Percentiles rank a stretch among this genome's conserved stretches.
Conservation (phyloP, 1,140 invertebrate genomes). For the Drosophila leontia region DNA sequence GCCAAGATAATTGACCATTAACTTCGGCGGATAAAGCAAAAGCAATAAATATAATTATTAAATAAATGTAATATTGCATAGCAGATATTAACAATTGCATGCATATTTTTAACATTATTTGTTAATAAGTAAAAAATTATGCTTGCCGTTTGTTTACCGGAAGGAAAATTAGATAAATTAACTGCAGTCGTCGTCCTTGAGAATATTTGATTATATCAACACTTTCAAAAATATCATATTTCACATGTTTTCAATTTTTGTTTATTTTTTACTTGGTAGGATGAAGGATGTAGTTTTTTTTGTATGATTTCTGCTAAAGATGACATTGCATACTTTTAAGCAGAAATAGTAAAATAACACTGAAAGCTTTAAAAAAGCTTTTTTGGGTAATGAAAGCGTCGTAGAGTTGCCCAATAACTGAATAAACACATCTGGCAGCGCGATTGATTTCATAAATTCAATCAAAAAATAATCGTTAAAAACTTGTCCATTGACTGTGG, state of each 20-base stretch:
- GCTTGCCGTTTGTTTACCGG: neutral
- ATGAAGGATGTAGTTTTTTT: neutral
- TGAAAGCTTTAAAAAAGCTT: slow-evolving; percentile 6
- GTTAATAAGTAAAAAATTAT: neutral
- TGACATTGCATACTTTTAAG: slow-evolving; percentile 27
- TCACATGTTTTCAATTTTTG: neutral
- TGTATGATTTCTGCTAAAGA: slow-evolving; percentile 6
- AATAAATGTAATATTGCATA: neutral
- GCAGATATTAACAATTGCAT: neutral
- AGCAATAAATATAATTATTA: neutral
- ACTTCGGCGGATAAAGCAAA: neutral
- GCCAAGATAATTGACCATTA: neutral
- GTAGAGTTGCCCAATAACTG: neutral
- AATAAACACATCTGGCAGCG: neutral
- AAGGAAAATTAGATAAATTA: neutral
- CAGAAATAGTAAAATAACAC: neutral
- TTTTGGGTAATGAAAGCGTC: neutral
- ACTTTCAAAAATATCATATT: neutral
- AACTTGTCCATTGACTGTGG: neutral
- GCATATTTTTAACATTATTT: neutral
- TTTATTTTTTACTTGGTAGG: neutral
- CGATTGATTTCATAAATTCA: neutral
- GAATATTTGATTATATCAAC: neutral
- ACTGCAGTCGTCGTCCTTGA: neutral
- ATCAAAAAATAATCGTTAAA: neutral